Percentiles rank a stretch among this genome's conserved stretches.
Conservation (phyloP, 2,888 invertebrate species). For the Xylota sylvarum region DNA sequence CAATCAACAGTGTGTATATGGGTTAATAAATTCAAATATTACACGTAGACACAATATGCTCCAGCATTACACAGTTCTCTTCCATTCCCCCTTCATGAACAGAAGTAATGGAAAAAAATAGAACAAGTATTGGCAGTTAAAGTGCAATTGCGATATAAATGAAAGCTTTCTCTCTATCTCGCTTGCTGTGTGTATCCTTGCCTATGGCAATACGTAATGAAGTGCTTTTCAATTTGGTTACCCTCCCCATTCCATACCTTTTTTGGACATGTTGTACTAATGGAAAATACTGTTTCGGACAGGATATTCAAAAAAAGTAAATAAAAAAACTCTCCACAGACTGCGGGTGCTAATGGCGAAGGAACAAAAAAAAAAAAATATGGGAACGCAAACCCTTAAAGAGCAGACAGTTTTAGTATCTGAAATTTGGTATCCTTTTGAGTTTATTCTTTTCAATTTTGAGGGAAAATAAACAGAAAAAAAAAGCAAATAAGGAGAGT, state of each 20-base stretch:
- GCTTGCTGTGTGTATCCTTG: constrained; percentile 17
- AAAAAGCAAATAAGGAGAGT: background rate
- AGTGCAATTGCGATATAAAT: constrained; percentile 56
- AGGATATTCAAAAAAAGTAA: constrained; percentile 22
- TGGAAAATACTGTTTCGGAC: constrained; percentile 63
- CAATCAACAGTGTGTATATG: constrained; percentile 54
- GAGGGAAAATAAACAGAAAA: constrained; percentile 2
- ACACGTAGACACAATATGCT: constrained; percentile 46
- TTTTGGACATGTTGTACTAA: constrained; percentile 45
- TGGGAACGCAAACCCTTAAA: constrained; percentile 32
- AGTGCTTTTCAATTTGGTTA: constrained; percentile 59
- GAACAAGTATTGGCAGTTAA: constrained; percentile 35
- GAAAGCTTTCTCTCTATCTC: constrained; percentile 40
- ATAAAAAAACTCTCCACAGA: constrained; percentile 11
- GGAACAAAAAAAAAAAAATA: too few species aligned
- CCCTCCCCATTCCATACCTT: background rate
- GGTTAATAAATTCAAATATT: constrained; percentile 73
- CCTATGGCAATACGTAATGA: constrained; percentile 57
- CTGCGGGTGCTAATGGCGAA: constrained; percentile 5
- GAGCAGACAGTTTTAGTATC: constrained; percentile 15
- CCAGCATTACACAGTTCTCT: background rate
- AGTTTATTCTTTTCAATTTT: background rate
- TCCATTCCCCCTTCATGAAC: background rate
- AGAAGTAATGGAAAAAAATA: background rate
- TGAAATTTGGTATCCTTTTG: background rate